A percentile compares a stretch with the other conserved stretches of the same genome.
phyloP scores from a whole-genome alignment of 2,888 invertebrate genomes.

The Diaprepes abbreviatus region DNA sequence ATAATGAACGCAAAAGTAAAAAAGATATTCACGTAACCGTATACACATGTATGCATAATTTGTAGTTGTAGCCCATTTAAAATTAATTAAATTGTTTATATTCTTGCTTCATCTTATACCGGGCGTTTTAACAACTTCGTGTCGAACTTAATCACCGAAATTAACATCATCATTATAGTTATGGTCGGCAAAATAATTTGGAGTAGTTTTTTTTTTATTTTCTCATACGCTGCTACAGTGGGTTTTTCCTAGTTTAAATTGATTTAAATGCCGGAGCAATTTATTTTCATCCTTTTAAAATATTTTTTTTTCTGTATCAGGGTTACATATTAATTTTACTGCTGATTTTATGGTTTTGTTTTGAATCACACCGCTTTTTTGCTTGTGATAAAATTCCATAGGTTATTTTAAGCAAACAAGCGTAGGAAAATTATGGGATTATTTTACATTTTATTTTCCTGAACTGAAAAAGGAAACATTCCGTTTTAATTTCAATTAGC shows the following conservation, averaged over 20 bases:
- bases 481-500: too few species aligned
- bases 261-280: background rate
- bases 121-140: constrained; percentile 14
- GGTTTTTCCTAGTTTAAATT: constrained; percentile 9
- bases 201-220: constrained; percentile 11
- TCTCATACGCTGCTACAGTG: background rate
- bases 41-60: constrained; percentile 5
- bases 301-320: too few species aligned
- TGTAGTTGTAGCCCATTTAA: constrained; percentile 12
- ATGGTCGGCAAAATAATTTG: constrained; percentile 16
- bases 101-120: constrained; percentile 13
- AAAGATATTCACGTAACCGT: background rate
- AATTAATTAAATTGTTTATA: constrained; percentile 27
- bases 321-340: too few species aligned
- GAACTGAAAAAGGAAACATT: too few species aligned
- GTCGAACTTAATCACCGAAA: constrained; percentile 18
- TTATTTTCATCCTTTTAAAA: background rate
- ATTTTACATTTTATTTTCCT: too few species aligned
- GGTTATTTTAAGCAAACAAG: too few species aligned
- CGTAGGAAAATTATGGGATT: too few species aligned
- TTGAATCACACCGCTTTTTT: too few species aligned
- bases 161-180: constrained; percentile 27
- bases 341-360: too few species aligned
- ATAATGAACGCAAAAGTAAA: background rate
- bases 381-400: too few species aligned